phyloP scores from a whole-genome alignment of 2,888 invertebrate genomes.

The Apamea epomidion region DNA sequence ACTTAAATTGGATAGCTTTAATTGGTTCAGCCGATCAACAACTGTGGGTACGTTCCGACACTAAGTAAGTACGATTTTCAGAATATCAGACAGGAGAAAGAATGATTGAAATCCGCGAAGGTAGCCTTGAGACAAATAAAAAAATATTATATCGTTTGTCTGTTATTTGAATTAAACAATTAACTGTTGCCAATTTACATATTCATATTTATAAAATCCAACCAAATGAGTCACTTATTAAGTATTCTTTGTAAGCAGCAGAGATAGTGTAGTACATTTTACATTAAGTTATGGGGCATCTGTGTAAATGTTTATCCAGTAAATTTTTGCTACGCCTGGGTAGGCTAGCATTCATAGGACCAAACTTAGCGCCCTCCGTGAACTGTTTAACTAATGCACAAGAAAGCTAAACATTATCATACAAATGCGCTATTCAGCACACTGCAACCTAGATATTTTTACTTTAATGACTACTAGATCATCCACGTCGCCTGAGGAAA shows the following conservation, averaged over 20 bases:
- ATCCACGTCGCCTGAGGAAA: slow-evolving; percentile 18
- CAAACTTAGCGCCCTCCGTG: slow-evolving; percentile 3
- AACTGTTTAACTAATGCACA: background rate
- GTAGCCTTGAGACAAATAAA: background rate
- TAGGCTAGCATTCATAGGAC: background rate
- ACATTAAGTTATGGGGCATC: background rate
- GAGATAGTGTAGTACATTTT: background rate
- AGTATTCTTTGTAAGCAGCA: background rate
- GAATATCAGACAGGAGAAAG: background rate
- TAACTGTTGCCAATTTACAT: background rate
- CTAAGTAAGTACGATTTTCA: background rate
- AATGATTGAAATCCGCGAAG: background rate
- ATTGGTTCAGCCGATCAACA: background rate
- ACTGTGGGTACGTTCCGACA: background rate
- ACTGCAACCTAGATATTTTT: slow-evolving; percentile 41
- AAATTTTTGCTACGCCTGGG: background rate
- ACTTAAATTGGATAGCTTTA: too few species aligned
- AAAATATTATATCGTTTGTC: background rate
- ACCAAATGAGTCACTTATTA: background rate
- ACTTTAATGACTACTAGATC: slow-evolving; percentile 43
- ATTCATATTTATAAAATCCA: background rate
- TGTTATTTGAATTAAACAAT: background rate
- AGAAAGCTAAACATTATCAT: slow-evolving; percentile 44
- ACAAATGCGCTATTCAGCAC: slow-evolving; percentile 40
- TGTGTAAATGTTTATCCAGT: background rate